Evolutionary conservation across 1,140 invertebrate species (phyloP).

Genomic region (Matsumurasca onukii): DNA sequence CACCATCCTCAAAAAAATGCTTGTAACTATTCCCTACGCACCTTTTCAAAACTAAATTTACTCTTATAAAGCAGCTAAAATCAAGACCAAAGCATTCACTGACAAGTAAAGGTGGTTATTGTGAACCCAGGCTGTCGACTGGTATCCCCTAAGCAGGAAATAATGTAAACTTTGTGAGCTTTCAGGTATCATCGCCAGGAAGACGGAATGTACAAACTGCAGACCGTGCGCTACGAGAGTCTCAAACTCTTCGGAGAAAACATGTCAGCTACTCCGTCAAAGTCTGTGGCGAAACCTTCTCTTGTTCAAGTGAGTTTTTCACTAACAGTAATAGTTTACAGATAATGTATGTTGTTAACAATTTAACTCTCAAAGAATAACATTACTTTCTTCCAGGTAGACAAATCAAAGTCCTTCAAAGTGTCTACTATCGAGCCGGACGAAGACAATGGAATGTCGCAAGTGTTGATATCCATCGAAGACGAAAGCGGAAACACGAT

Average conservation of each 20-base stretch:
- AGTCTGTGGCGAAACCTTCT: no score
- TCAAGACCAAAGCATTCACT: no score
- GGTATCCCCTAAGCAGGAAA: no score
- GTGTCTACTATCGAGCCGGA: conserved; percentile 14
- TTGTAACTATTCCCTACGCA: no score
- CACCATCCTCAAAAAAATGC: no score
- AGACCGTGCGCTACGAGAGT: conserved; percentile 74
- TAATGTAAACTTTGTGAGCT: background rate
- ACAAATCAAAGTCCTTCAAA: conserved; percentile 3
- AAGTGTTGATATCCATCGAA: conserved; percentile 8
- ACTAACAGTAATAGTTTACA: no score
- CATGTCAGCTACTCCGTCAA: background rate
- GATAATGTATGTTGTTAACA: background rate
- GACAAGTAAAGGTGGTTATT: no score
- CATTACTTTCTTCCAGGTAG: background rate
- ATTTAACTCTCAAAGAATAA: conserved; percentile 4
- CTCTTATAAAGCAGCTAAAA: no score
- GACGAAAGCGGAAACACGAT: conserved; percentile 15
- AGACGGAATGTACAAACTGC: conserved; percentile 71
- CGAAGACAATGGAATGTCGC: background rate
- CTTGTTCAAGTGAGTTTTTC: no score
- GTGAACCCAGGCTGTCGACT: no score
- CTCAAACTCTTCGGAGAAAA: conserved; percentile 67
- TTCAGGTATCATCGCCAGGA: conserved; percentile 66
- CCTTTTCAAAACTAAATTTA: no score